Percentiles rank a stretch among this genome's conserved stretches.
Evolutionary conservation across 2,113 vertebrate genomes (phyloP).

Genomic region (Chaetodon trifascialis): DNA sequence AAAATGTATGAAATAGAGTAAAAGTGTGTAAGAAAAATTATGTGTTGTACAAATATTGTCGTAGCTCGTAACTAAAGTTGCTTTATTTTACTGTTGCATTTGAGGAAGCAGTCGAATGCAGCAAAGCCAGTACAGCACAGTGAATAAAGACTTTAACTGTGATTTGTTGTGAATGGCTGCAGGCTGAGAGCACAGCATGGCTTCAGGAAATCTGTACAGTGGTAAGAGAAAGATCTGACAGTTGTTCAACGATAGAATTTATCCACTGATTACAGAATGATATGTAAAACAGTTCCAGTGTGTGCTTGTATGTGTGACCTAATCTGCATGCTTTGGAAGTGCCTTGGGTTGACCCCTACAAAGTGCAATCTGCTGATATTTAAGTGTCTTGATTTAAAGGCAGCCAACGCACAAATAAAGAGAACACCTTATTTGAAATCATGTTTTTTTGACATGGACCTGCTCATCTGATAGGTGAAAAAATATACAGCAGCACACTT

Average conservation of each 20-base stretch:
- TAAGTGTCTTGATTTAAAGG: slow-evolving; percentile 12
- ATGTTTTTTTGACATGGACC: not conserved
- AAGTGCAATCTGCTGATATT: not conserved
- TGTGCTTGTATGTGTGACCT: slow-evolving; percentile 9
- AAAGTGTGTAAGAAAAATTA: not conserved
- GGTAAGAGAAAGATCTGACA: not conserved
- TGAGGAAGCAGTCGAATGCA: slow-evolving; percentile 2
- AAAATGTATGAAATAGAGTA: not conserved
- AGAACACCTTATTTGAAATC: not conserved
- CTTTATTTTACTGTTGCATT: not conserved
- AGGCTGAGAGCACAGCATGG: not conserved
- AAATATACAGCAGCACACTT: not conserved
- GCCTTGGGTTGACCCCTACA: not conserved
- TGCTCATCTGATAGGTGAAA: not conserved
- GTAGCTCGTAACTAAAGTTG: not conserved
- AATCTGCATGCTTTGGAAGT: not conserved
- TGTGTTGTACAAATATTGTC: not conserved
- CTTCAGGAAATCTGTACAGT: not conserved
- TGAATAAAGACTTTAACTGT: not conserved
- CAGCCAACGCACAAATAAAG: slow-evolving; percentile 15
- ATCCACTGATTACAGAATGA: not conserved
- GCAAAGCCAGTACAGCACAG: not conserved
- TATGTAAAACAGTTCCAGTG: slow-evolving; percentile 3
- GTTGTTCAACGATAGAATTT: not conserved
- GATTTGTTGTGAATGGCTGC: not conserved